Conservation (phyloP, 2,797 vertebrate genomes). For the Craterocephalus amniculus region DNA sequence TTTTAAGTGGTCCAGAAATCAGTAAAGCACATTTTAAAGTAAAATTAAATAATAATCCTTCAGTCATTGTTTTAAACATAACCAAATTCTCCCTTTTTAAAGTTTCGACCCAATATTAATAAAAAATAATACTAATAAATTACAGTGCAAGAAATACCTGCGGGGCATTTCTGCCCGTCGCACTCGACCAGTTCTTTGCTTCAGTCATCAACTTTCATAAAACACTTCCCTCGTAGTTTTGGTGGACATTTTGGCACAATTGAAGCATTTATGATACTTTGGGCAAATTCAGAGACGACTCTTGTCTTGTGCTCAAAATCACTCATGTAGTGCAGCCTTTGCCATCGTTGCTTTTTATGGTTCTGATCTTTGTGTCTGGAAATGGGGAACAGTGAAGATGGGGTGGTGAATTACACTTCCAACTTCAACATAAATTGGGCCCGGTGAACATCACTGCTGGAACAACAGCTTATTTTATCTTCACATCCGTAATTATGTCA, state of each 20-base stretch:
- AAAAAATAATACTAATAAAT: constrained; percentile 78
- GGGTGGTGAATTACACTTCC: not conserved
- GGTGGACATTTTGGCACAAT: constrained; percentile 76
- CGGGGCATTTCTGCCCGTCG: constrained; percentile 35
- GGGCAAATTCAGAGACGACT: constrained; percentile 25
- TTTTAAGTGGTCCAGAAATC: constrained; percentile 49
- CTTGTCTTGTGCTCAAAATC: not conserved
- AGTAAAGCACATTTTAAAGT: constrained; percentile 49
- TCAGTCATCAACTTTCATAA: constrained; percentile 36
- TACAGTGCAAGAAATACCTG: constrained; percentile 79
- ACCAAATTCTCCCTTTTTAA: constrained; percentile 34
- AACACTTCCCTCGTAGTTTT: constrained; percentile 46
- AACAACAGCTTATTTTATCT: not conserved
- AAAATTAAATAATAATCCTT: constrained; percentile 41
- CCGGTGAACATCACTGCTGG: not conserved
- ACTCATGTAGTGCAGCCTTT: not conserved
- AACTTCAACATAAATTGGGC: not conserved
- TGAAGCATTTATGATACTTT: constrained; percentile 48
- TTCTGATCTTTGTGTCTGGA: not conserved
- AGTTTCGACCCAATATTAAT: constrained; percentile 52
- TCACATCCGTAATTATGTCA: not conserved
- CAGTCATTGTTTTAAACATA: constrained; percentile 53
- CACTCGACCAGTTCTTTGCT: constrained; percentile 20
- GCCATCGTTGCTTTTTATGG: not conserved
- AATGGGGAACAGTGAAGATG: not conserved